Conservation (phyloP, 1,140 invertebrate genomes). For the Drosophila takahashii region DNA sequence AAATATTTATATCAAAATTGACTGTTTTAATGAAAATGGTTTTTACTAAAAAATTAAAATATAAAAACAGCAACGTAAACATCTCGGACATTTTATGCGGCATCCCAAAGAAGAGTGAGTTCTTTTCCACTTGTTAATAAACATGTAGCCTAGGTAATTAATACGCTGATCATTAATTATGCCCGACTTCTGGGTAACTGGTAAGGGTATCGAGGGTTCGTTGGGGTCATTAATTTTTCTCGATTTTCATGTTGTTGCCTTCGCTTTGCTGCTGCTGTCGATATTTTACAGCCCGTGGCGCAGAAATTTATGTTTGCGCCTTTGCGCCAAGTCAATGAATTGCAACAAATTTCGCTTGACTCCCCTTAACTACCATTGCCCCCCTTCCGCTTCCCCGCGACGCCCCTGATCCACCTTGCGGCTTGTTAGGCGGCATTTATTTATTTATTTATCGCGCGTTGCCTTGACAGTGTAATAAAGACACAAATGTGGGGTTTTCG, state of each 20-base stretch:
- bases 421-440: constrained; percentile 79
- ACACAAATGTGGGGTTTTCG: constrained; percentile 47
- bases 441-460: constrained; percentile 80
- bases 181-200: neutral
- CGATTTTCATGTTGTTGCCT: constrained; percentile 36
- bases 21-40: no score
- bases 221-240: constrained; percentile 50
- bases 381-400: neutral
- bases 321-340: constrained; percentile 80
- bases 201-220: constrained; percentile 46
- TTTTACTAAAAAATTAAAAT: no score
- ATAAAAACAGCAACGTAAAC: no score
- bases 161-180: constrained; percentile 27
- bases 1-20: no score
- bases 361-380: constrained; percentile 32
- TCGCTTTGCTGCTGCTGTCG: constrained; percentile 52
- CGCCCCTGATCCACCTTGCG: constrained; percentile 50
- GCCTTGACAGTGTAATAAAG: constrained; percentile 75
- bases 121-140: constrained; percentile 1
- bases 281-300: constrained; percentile 70
- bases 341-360: constrained; percentile 75
- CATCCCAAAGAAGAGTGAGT: neutral
- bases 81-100: no score
- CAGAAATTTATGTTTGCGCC: constrained; percentile 72
- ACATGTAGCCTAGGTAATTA: constrained; percentile 16